A percentile compares a stretch with the other conserved stretches of the same genome.
These are phyloP conservation scores for Hypercompe scribonia DNA, from an alignment of 2,888 invertebrate species.

Conservation along the genomic window DNA sequence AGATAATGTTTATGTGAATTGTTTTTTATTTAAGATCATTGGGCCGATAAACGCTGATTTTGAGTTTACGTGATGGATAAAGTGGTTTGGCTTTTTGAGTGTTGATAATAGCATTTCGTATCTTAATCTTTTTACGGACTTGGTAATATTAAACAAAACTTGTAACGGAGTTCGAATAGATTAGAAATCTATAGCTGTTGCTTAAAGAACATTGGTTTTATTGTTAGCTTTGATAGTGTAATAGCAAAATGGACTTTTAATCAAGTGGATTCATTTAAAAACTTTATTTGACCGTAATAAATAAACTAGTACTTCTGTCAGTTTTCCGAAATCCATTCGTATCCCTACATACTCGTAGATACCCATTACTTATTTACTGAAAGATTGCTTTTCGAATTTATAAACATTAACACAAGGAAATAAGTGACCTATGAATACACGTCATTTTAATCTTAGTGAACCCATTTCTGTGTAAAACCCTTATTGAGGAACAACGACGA, in stretches of 20 bases:
- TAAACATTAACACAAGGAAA: no score
- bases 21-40: constrained; percentile 5
- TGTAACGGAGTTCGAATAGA: not conserved
- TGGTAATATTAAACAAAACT: not conserved
- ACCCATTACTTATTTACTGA: no score
- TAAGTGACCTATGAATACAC: no score
- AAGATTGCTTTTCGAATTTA: not conserved
- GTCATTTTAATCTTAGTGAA: no score
- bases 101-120: not conserved
- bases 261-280: not conserved
- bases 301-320: no score
- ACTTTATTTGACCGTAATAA: no score
- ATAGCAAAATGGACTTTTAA: not conserved
- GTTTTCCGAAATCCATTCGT: no score
- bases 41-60: not conserved
- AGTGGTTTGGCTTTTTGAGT: not conserved
- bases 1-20: constrained; percentile 11
- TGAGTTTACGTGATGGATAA: not conserved
- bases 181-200: not conserved
- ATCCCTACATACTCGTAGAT: no score
- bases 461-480: no score
- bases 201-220: not conserved
- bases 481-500: no score
- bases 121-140: not conserved
- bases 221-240: not conserved